Conservation (phyloP, 2,888 invertebrate genomes). For the Leucophenga maculata region DNA sequence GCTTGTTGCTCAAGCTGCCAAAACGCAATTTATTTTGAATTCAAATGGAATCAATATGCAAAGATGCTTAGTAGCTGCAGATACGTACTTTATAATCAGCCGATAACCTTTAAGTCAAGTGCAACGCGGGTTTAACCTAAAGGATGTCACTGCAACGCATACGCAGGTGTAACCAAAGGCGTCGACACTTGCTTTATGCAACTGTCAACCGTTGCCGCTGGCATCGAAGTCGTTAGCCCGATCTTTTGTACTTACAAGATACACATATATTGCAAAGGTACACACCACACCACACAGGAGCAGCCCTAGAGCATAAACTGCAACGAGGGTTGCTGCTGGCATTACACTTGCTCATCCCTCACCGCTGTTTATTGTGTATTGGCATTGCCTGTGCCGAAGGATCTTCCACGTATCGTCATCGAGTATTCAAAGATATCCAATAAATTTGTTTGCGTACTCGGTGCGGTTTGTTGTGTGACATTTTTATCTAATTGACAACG, state of each 20-base stretch:
- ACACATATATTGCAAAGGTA: slow-evolving; percentile 59
- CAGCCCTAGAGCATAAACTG: background rate
- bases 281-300: slow-evolving; percentile 35
- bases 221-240: background rate
- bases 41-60: slow-evolving; percentile 56
- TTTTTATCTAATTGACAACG: slow-evolving; percentile 70
- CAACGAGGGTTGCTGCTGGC: background rate
- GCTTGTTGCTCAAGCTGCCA: background rate
- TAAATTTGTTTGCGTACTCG: slow-evolving; percentile 54
- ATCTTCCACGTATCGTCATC: slow-evolving; percentile 6
- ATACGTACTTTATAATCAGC: slow-evolving; percentile 15
- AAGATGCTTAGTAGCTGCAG: slow-evolving; percentile 27
- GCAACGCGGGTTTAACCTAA: slow-evolving; percentile 44
- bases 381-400: background rate
- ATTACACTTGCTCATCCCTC: too few relatives aligned
- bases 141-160: slow-evolving; percentile 29
- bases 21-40: slow-evolving; percentile 45
- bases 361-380: background rate
- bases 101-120: slow-evolving; percentile 13
- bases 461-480: slow-evolving; percentile 70
- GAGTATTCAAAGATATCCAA: slow-evolving; percentile 45
- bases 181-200: slow-evolving; percentile 50
- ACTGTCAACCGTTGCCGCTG: slow-evolving; percentile 46
- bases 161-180: slow-evolving; percentile 62
- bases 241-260: slow-evolving; percentile 29